Conservation (phyloP, 2,113 vertebrate genomes). For the Ceuthmochares aereus region DNA sequence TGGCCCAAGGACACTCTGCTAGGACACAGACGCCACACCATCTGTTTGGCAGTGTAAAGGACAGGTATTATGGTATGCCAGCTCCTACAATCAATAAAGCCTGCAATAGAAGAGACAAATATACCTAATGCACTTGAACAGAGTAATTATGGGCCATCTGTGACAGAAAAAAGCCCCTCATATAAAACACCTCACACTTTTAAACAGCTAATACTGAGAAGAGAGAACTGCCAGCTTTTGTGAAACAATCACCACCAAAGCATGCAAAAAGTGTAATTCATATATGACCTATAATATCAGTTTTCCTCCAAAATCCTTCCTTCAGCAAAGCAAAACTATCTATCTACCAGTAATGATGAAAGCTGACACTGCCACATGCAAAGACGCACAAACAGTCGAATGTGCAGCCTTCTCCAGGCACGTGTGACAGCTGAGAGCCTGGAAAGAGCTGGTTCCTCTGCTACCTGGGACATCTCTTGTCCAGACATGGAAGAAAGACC, state of each 20-base stretch:
- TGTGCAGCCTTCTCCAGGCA: neutral
- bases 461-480: neutral
- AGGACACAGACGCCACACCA: neutral
- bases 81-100: neutral
- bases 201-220: neutral
- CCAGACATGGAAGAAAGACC: neutral
- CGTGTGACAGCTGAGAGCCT: neutral
- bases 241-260: neutral
- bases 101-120: neutral
- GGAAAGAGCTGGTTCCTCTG: neutral
- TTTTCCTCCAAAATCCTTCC: neutral
- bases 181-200: neutral
- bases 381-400: neutral
- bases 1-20: neutral
- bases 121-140: neutral
- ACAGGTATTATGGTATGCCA: neutral
- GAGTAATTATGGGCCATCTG: neutral
- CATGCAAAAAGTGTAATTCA: neutral
- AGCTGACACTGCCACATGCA: neutral
- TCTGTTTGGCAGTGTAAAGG: neutral
- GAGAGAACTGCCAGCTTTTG: neutral
- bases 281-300: neutral
- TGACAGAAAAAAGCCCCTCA: neutral
- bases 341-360: neutral
- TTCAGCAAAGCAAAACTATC: neutral